Base-by-base conservation (phyloP, 2,113 vertebrate genomes). In the Pterophyllum scalare region DNA sequence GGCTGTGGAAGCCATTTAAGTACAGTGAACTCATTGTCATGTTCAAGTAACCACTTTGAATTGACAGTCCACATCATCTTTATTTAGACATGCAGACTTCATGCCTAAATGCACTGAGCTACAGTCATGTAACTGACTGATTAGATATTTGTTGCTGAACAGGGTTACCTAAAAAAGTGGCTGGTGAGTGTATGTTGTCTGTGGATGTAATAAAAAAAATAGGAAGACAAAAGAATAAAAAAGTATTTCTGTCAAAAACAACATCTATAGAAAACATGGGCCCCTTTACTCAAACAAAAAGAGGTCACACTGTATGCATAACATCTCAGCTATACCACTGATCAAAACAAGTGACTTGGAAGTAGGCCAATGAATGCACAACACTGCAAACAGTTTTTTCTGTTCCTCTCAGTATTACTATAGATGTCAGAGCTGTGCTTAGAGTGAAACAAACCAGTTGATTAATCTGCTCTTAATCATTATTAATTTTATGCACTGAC, bases 331-430 rank as follows among this genome's bases (percentile, higher is more conserved):
- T 83, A 31, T 49, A 14, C 70, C 31, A 46, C 17, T 83, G 70
- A 89, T 88, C 79, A 87, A 87, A 90, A 90, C 80, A 82, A 72
- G 43, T 77, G 60, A 82, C 83, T 81, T 88, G 56, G 64, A 93
- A 92, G 75, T 86, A 82, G 83, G 91, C 72, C 89, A 90, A 90
- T 87, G 88, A 86, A 91, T 88, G 84, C 86, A 85, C 14, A 72
- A 49, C 72, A 67, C 82, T 61, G 77, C 70, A 67, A 80, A 40
- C 70, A 2, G 67, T 59, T 81, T 79, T 24, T 33, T 70, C 79
- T 35, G 13, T 52, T 82, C 59, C 62, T 49, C 64, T 86, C 43
- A 10, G 46, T 28, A 19, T 81, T 38, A 57, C 83, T 65, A 52
- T 54, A 49, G 49, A 82, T 75, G 60, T 52, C 20, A 31, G 65